A percentile compares a stretch with the other conserved stretches of the same genome.
phyloP scores from a whole-genome alignment of 2,113 vertebrate species.

The Corvus cornix region DNA sequence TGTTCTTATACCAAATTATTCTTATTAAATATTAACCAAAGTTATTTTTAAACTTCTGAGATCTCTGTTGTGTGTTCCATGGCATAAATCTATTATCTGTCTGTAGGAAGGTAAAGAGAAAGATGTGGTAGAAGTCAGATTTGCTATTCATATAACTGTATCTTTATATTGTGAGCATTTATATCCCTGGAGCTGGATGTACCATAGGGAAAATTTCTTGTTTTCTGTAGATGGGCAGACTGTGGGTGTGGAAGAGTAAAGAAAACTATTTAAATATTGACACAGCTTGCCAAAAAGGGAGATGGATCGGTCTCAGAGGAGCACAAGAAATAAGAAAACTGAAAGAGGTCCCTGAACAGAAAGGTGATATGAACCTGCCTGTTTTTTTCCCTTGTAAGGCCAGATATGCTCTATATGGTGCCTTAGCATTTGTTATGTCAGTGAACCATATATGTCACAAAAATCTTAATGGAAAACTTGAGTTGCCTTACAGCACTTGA shows the following conservation, averaged over 20 bases:
- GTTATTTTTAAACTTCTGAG: neutral
- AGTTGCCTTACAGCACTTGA: neutral
- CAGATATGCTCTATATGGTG: neutral
- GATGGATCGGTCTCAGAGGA: slow-evolving; percentile 8
- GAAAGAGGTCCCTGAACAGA: neutral
- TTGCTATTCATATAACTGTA: neutral
- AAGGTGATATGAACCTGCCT: neutral
- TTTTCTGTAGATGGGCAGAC: neutral
- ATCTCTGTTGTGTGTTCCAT: neutral
- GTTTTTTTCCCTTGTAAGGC: neutral
- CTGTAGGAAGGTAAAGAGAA: neutral
- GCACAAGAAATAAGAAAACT: neutral
- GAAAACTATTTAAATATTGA: slow-evolving; percentile 6
- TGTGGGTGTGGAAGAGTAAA: neutral
- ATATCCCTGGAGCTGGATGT: neutral
- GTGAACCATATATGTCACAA: neutral
- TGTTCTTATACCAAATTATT: neutral
- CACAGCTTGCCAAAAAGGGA: neutral
- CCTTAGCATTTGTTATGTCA: neutral
- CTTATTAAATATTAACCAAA: neutral
- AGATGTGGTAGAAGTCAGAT: neutral
- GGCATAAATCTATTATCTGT: neutral
- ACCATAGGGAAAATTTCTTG: neutral
- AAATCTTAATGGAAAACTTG: neutral
- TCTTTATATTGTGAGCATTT: neutral